Evolutionary conservation across 2,888 invertebrate species (phyloP).

Genomic region (Harpalus rufipes): DNA sequence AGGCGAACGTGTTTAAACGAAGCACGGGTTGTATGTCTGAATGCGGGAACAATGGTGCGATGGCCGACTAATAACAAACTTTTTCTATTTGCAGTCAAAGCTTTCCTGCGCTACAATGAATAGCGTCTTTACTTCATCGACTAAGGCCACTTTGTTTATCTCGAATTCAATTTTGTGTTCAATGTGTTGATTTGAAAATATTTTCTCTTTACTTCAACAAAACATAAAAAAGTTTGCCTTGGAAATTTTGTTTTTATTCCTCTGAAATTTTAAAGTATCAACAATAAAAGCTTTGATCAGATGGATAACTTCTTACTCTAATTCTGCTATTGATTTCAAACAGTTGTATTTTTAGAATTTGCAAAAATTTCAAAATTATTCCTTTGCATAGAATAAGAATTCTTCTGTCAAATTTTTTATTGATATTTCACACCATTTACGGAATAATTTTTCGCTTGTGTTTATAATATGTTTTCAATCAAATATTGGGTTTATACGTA

Average conservation of each 20-base stretch:
- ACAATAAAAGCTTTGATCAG: constrained; percentile 52
- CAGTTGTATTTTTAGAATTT: neutral
- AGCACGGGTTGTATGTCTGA: constrained; percentile 26
- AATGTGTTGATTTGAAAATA: constrained; percentile 52
- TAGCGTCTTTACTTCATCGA: constrained; percentile 47
- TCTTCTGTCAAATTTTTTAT: too few species aligned
- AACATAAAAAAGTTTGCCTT: constrained; percentile 53
- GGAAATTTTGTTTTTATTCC: constrained; percentile 47
- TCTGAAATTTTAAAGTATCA: constrained; percentile 56
- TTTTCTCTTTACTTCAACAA: constrained; percentile 52
- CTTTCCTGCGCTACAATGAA: constrained; percentile 39
- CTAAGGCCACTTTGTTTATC: constrained; percentile 49
- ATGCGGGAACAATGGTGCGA: constrained; percentile 34
- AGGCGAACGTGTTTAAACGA: constrained; percentile 28
- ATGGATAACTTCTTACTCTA: constrained; percentile 31
- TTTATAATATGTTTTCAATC: too few species aligned
- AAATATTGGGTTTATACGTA: too few species aligned
- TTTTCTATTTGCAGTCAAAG: constrained; percentile 49
- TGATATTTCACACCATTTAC: too few species aligned
- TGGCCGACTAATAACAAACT: constrained; percentile 45
- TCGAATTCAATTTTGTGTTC: constrained; percentile 51
- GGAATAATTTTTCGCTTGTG: too few species aligned
- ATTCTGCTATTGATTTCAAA: constrained; percentile 42
- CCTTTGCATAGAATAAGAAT: neutral
- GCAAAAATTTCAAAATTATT: neutral